Base-by-base conservation (phyloP, 1,140 invertebrate species). In the Oedothorax gibbosus region DNA sequence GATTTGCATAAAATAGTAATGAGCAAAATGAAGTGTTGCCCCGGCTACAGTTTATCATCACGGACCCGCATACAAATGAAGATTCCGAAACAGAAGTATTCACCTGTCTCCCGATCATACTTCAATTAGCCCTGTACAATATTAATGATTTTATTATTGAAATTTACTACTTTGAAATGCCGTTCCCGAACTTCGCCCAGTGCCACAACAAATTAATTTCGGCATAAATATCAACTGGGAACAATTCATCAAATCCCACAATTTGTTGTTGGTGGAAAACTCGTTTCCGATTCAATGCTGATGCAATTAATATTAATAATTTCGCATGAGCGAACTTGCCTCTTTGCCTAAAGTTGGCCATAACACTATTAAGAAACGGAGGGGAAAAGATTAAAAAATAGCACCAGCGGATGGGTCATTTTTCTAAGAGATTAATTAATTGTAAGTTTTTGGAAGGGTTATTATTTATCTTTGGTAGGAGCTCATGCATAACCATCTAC, bases 361-460 rank as follows among this genome's bases (percentile, higher is more conserved):
- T 79, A 68, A 66, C 64, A 56, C 77, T 65, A 79, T 79, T 79
- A 79, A 79, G 64, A 68, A 68, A 81, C 11, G 54, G 15, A 75
- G 21, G 35, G 7, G 50, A 11, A 77, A 77, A 68, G 64, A 54
- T 68, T 54, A 71, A 81, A 81, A 71, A 81, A 57, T 56, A 20
- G 15, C 54, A n/a, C 9, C 54, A 11, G 11, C 9, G 72, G 72
- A 75, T 75, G 64, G 78, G 51, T 81, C 78, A 81, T 81, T 81
- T 81, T 81, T 81, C 78, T 81, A 18, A 21, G 53, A 68, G 78
- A 81, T 81, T 81, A 81, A 81, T 81, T 81, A 81, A 81, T 81
- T 81, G 78, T 66, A 81, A 69, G 64, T 81, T 81, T 81, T 81
- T 81, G 78, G 66, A 71, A 81, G 78, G 78, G 78, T 81, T 81